phyloP scores from a whole-genome alignment of 2,888 invertebrate species.

The Sthenelais limicola region DNA sequence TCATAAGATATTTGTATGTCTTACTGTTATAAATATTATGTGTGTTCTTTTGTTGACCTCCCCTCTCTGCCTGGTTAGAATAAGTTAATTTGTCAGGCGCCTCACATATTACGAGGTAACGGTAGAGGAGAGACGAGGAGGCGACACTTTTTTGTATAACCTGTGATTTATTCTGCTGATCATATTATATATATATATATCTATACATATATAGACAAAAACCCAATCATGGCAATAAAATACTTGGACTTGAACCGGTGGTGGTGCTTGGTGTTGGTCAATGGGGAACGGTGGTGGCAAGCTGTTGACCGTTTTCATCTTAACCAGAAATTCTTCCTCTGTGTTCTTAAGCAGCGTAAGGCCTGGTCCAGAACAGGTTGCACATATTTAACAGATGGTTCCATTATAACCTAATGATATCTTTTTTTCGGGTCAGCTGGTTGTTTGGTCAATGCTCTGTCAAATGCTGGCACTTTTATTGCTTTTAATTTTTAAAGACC shows the following conservation, averaged over 20 bases:
- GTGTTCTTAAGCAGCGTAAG: conserved; percentile 23
- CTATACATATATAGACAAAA: too few species aligned
- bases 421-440: neutral
- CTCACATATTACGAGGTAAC: too few species aligned
- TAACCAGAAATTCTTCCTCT: conserved; percentile 20
- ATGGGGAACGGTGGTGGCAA: conserved; percentile 26
- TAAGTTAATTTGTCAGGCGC: too few species aligned
- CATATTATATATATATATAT: too few species aligned
- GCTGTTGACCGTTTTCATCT: conserved; percentile 26
- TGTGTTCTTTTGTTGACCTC: too few species aligned
- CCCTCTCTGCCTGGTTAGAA: too few species aligned
- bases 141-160: neutral
- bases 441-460: too few species aligned
- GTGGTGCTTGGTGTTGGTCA: conserved; percentile 41
- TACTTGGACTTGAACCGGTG: conserved; percentile 24
- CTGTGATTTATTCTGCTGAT: conserved; percentile 21
- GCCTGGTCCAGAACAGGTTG: conserved; percentile 20
- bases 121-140: too few species aligned
- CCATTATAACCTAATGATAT: neutral
- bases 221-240: conserved; percentile 40
- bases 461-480: too few species aligned
- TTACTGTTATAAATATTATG: too few species aligned
- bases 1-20: too few species aligned
- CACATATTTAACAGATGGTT: conserved; percentile 1
- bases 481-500: too few species aligned